Percentiles rank a stretch among this genome's conserved stretches.
Conservation (phyloP, 2,113 vertebrate genomes). For the Zingel zingel region DNA sequence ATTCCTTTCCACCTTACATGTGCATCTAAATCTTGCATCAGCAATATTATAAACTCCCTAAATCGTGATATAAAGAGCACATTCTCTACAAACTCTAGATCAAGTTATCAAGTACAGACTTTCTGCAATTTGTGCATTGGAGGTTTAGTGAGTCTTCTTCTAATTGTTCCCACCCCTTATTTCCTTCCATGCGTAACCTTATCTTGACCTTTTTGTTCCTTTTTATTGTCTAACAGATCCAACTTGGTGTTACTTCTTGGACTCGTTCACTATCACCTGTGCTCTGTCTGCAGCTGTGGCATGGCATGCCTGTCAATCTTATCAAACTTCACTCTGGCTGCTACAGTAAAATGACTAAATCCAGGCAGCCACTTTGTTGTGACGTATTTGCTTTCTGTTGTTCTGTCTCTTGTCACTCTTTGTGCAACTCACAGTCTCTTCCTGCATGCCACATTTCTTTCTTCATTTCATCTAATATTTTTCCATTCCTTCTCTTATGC, state of each 20-base stretch:
- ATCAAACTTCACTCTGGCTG: constrained; percentile 8
- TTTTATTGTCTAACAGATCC: background rate
- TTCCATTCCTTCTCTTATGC: constrained; percentile 1
- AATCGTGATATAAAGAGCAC: background rate
- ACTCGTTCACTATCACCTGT: constrained; percentile 1
- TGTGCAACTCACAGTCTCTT: background rate
- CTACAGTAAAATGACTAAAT: constrained; percentile 4
- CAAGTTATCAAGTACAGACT: background rate
- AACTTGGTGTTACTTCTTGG: background rate
- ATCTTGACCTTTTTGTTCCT: background rate
- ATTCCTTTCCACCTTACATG: background rate
- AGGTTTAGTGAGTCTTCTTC: background rate
- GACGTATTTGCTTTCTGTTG: background rate
- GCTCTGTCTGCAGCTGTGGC: background rate
- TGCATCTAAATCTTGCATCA: background rate
- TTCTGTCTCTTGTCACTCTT: constrained; percentile 8
- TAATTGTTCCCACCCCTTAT: background rate
- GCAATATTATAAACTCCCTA: background rate
- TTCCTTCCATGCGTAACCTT: background rate
- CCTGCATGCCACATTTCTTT: background rate
- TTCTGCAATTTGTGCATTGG: background rate
- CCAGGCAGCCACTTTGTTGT: background rate
- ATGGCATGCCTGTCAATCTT: background rate
- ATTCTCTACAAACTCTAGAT: background rate
- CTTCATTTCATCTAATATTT: background rate